A percentile compares a stretch with the other conserved stretches of the same genome.
phyloP scores from a whole-genome alignment of 1,140 invertebrate species.

The Oscheius sp. region DNA sequence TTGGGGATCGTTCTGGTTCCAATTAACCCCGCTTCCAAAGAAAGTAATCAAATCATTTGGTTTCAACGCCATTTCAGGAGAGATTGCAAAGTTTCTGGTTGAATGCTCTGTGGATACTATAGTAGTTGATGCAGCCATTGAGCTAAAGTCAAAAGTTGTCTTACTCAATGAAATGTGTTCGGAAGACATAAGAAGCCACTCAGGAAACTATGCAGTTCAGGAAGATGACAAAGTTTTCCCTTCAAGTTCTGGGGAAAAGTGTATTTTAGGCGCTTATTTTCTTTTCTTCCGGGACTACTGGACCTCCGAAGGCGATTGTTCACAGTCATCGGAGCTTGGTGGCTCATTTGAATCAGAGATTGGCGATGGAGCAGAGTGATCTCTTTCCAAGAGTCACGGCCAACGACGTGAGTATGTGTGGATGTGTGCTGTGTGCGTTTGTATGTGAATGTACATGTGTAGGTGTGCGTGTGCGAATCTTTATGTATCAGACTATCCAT shows the following conservation, averaged over 20 bases:
- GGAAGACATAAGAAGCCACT: too few relatives aligned
- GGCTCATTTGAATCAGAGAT: slow-evolving; percentile 35
- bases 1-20: slow-evolving; percentile 20
- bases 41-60: slow-evolving; percentile 1
- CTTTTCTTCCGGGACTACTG: slow-evolving; percentile 50
- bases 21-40: slow-evolving; percentile 32
- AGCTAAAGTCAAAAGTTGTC: too few relatives aligned
- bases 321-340: slow-evolving; percentile 30
- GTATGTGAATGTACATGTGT: too few relatives aligned
- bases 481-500: slow-evolving; percentile 19
- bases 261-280: slow-evolving; percentile 36
- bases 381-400: slow-evolving; percentile 31
- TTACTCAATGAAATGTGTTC: too few relatives aligned
- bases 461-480: too few relatives aligned
- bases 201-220: too few relatives aligned
- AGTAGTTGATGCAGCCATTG: too few relatives aligned
- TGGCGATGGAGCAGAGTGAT: slow-evolving; percentile 3
- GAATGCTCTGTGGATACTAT: background rate
- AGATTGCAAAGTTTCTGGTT: slow-evolving; percentile 9
- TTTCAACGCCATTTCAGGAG: slow-evolving; percentile 22
- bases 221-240: too few relatives aligned
- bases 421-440: background rate
- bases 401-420: slow-evolving; percentile 21
- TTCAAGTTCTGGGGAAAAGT: background rate
- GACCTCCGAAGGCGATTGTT: slow-evolving; percentile 34